Base-by-base conservation (phyloP, 2,888 invertebrate genomes). In the Ormyrus pomaceus region DNA sequence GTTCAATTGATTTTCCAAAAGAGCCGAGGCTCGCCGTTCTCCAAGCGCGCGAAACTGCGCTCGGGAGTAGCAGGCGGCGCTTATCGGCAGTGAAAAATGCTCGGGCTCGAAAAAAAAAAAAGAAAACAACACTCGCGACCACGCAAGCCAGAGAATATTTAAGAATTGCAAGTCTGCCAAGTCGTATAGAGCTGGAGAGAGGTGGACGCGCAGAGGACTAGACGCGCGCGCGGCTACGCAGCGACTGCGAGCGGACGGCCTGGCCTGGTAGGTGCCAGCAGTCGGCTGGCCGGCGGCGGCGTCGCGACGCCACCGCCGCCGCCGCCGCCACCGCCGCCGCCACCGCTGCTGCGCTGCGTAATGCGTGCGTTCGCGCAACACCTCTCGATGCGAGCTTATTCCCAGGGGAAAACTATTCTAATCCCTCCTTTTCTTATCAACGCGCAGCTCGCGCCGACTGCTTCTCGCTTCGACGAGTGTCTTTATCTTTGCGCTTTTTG, bases 211-310 rank as follows among this genome's bases (percentile, higher is more conserved):
- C 34, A 34, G 34, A 34, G 2, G 4, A 34, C 34, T 34, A 34
- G 34, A 64, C 72, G n/a, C 48, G 65, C 75, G 79, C 79, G 75
- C 79, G 79, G 79, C 75, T 75, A 70, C 70, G 75, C 79, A 79
- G 61, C 69, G 79, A 79, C 79, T 79, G 79, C 70, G 64, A 48
- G 56, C 48, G 61, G 34, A 34, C 34, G 34, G 34, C 34, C 34
- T 3, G 34, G 34, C 34, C 34, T 34, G 34, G 34, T 34, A 34
- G 34, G 34, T 34, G 34, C 34, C 34, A 34, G 34, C 53, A n/a
- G n/a, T 11, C 50, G 56, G 56, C 58, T 58, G 55, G 62, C 62
- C 9, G 61, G 48, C 46, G 55, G 48, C 69, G 53, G 61, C 75
- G 62, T 51, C 71, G n/a, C 11, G 68, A 70, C 61, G 77, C 48